Conservation (phyloP, 2,797 vertebrate species). For the Acrossocheilus fasciatus region DNA sequence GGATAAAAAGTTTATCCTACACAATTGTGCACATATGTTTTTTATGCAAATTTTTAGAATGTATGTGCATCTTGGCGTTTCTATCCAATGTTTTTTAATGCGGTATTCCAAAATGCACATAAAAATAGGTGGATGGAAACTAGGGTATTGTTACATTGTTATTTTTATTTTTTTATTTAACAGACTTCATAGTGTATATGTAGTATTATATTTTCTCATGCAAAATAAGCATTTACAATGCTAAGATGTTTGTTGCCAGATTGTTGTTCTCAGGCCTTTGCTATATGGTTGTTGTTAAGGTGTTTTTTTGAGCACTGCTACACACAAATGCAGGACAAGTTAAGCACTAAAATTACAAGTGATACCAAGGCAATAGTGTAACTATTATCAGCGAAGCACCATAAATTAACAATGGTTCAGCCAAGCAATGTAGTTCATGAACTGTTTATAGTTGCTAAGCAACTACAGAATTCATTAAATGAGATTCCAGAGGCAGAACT, state of each 20-base stretch:
- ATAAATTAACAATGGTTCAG: background rate
- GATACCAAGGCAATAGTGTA: background rate
- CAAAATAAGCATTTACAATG: background rate
- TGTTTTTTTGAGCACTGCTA: background rate
- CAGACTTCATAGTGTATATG: background rate
- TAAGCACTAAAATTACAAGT: background rate
- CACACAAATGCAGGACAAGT: background rate
- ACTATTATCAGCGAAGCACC: background rate
- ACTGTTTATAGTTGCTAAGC: background rate
- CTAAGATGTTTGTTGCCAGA: background rate
- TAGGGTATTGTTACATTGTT: too few relatives aligned
- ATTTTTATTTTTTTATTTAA: too few relatives aligned
- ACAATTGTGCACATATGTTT: too few relatives aligned
- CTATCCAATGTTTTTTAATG: too few relatives aligned
- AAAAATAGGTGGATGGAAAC: too few relatives aligned
- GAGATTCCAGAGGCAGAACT: background rate
- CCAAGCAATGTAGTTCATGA: background rate
- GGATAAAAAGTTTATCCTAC: too few relatives aligned
- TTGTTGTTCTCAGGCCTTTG: background rate
- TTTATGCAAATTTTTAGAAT: too few relatives aligned
- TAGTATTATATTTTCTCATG: background rate
- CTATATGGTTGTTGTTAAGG: background rate
- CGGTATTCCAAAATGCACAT: too few relatives aligned
- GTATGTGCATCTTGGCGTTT: too few relatives aligned
- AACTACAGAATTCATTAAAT: background rate